Base-by-base conservation (phyloP, 2,113 vertebrate genomes). In the Thalassarche chlororhynchos region DNA sequence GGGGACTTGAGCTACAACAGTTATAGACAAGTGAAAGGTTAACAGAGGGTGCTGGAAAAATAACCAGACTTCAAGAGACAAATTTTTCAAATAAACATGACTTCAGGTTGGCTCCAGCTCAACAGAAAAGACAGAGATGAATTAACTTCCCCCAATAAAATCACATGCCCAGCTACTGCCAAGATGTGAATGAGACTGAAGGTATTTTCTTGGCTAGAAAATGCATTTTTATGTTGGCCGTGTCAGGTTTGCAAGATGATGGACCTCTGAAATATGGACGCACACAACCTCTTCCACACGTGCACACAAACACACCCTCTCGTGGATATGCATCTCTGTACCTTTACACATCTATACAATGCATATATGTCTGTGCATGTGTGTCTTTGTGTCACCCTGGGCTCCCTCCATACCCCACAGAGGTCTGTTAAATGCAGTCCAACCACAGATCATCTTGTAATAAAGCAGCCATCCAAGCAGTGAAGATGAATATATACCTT, bases 341-440 rank as follows among this genome's bases (percentile, higher is more conserved):
- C 5, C 12, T n/a, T 54, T n/a, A 26, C 17, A 5, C 10, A 28
- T 18, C 51, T 66, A 15, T 34, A 40, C 19, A 9, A 14, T 2
- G 20, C 9, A 17, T 17, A 4, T 6, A 11, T 26, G 38, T 47
- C 28, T 46, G 24, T 29, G 8, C 10, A 2, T 5, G 8, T 1
- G 1, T 23, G 26, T 34, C 55, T 75, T 38, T 34, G 4, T 46
- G 49, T 20, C 70, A 51, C 79, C 25, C 36, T 7, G 5, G 12
- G 34, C 17, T 64, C 10, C 44, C 46, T 57, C 44, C 19, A 12
- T 2, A 19, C 24, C 65, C 13, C n/a, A 44, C 17, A 42, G 20
- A 19, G 29, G 7, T 60, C 65, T 68, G 31, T 10, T 61, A 69
- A 81, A 49, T 9, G 40, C 55, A 23, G 24, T 23, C 25, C 60